Evolutionary conservation across 92 coral and sea anemone species (phyloP), one percentile per base, ranked within the genome.

Genomic region (Micromussa lordhowensis): DNA sequence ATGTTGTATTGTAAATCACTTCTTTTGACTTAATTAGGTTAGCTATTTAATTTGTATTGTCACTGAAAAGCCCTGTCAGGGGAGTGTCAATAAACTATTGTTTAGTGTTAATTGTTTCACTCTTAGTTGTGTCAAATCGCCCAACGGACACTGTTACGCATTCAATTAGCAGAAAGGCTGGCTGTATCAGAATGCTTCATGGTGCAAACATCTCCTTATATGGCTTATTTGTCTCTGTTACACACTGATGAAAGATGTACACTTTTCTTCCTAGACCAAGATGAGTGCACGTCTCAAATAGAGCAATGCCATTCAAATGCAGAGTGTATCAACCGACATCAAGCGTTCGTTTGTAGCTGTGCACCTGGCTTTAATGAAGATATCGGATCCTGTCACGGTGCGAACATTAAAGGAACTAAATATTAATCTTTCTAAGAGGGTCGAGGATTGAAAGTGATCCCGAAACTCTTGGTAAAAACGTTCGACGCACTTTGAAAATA

Each of bases 241-340:
- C 15, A 32, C 24, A 22, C 51, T 72, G 16, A 32, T 71, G 48
- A 31, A 14, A 5, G 76, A 7, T 77, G 38, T 78, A 15, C 40
- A 11, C 63, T 53, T 54, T 35, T 44, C 38, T 61, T 31, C 11
- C 13, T 28, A 81, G 85, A 38, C 53, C 73, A 29, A 24, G 75
- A 81, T 66, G 30, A 64, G 35, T 81, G 85, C 40, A 40, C 85
- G 0, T 36, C 55, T 81, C 26, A 18, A 64, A 24, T 29, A 3
- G 22, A 55, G 15, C 18, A 57, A 14, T 81, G 85, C 75, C 75
- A 81, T 6, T 64, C 75, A 40, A 70, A 29, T n/a, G 36, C 55
- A 34, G 85, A 81, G 75, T 81, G 85, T 18, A 61, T 81, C 55
- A 81, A 81, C 40, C 75, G 57, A 63, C 32, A 29, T 3, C 22